phyloP scores from a whole-genome alignment of 2,113 vertebrate genomes.

The Myiozetetes cayanensis region DNA sequence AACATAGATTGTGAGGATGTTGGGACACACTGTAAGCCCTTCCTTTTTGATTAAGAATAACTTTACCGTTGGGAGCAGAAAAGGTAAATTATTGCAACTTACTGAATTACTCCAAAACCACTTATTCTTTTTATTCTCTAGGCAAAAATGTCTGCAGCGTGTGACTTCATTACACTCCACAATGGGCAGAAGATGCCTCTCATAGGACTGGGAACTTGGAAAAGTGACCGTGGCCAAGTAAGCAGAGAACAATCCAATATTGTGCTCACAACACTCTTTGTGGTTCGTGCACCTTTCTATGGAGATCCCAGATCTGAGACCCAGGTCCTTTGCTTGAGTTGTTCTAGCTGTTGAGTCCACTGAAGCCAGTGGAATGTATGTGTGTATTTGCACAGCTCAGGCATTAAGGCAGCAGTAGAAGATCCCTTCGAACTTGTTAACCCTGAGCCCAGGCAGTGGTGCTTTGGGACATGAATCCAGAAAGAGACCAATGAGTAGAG shows the following conservation, averaged over 20 bases:
- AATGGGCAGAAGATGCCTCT: conserved; percentile 94
- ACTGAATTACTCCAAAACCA: neutral
- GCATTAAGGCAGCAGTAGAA: neutral
- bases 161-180: conserved; percentile 77
- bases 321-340: neutral
- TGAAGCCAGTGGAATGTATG: neutral
- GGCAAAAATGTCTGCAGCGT: conserved; percentile 74
- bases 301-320: neutral
- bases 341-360: neutral
- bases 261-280: neutral
- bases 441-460: neutral
- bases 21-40: neutral
- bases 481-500: neutral
- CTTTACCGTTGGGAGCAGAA: neutral
- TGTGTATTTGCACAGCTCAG: neutral
- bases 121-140: conserved; percentile 40
- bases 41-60: neutral
- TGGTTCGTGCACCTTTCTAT: neutral
- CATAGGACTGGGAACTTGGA: conserved; percentile 95
- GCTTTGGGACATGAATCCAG: neutral
- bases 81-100: neutral
- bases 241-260: neutral
- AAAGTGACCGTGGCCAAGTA: conserved; percentile 91
- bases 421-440: neutral
- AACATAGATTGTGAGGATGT: neutral